These are phyloP conservation scores for Lipophrys pholis DNA, from an alignment of 2,113 vertebrate species.

Conservation along the genomic window DNA sequence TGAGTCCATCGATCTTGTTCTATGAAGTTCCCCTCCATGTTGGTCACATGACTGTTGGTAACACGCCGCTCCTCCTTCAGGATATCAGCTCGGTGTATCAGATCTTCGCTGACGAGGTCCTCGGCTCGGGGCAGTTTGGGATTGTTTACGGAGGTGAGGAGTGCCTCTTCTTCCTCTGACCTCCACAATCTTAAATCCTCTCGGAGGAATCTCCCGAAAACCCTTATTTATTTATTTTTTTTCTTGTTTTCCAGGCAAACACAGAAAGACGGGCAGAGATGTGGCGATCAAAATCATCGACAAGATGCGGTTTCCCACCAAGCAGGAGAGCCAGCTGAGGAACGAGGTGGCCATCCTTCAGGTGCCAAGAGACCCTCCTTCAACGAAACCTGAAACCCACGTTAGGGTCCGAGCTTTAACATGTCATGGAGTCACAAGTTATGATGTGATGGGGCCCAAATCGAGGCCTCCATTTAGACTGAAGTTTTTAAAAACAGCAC, in stretches of 20 bases:
- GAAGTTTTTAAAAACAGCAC: too few species aligned
- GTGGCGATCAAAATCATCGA: constrained; percentile 98
- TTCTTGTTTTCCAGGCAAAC: constrained; percentile 86
- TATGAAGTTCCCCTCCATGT: too few species aligned
- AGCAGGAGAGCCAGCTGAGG: constrained; percentile 96
- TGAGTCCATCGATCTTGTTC: constrained; percentile 69
- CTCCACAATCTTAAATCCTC: too few species aligned
- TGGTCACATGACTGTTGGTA: too few species aligned
- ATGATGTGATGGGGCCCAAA: too few species aligned
- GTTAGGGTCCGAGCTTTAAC: too few species aligned
- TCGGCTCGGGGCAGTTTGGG: constrained; percentile 97
- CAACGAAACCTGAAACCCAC: too few species aligned
- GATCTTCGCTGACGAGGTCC: constrained; percentile 97
- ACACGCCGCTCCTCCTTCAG: constrained; percentile 67
- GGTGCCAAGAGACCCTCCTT: constrained; percentile 73
- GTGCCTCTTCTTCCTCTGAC: too few species aligned
- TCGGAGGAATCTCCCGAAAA: too few species aligned
- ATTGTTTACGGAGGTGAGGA: constrained; percentile 94
- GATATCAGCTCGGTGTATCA: constrained; percentile 97
- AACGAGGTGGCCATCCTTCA: constrained; percentile 98
- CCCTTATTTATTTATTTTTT: too few species aligned
- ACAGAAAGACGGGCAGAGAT: constrained; percentile 94
- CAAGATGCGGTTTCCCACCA: constrained; percentile 97
- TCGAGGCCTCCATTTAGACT: too few species aligned
- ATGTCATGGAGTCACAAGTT: too few species aligned